Evolutionary conservation across 2,888 invertebrate genomes (phyloP).

Genomic region (Oscheius sp.): DNA sequence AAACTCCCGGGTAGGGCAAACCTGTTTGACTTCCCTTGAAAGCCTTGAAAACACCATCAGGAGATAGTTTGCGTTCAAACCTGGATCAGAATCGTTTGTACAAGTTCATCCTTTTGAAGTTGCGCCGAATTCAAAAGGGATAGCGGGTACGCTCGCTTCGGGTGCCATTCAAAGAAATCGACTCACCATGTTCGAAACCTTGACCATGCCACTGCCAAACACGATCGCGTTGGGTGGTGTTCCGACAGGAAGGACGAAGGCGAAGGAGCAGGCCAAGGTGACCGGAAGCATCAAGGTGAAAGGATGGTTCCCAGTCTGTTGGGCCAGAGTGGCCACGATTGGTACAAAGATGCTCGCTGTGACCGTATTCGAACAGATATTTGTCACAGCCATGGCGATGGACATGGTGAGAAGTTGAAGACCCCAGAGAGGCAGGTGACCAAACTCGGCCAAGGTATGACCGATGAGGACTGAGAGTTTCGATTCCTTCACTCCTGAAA

Average conservation of each 20-base stretch:
- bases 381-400: conserved; percentile 86
- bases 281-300: conserved; percentile 76
- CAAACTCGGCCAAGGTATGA: conserved; percentile 80
- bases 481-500: conserved; percentile 76
- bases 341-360: conserved; percentile 86
- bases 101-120: too few relatives aligned
- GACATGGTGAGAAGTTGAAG: conserved; percentile 83
- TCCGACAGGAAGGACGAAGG: conserved; percentile 79
- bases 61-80: too few relatives aligned
- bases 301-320: conserved; percentile 59
- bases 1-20: too few relatives aligned
- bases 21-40: too few relatives aligned
- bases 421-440: conserved; percentile 79
- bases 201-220: conserved; percentile 62
- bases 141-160: too few relatives aligned
- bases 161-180: too few relatives aligned
- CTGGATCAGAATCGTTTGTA: too few relatives aligned
- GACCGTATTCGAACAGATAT: conserved; percentile 88
- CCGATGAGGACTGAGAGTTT: conserved; percentile 85
- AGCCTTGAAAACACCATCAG: too few relatives aligned
- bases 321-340: conserved; percentile 79
- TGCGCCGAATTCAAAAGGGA: too few relatives aligned
- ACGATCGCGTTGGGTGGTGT: conserved; percentile 94
- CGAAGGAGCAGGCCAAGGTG: conserved; percentile 77
- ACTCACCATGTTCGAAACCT: conserved; percentile 64